A percentile compares a stretch with the other conserved stretches of the same genome.
Conservation (phyloP, 2,113 vertebrate species). For the Rhinoderma darwinii region DNA sequence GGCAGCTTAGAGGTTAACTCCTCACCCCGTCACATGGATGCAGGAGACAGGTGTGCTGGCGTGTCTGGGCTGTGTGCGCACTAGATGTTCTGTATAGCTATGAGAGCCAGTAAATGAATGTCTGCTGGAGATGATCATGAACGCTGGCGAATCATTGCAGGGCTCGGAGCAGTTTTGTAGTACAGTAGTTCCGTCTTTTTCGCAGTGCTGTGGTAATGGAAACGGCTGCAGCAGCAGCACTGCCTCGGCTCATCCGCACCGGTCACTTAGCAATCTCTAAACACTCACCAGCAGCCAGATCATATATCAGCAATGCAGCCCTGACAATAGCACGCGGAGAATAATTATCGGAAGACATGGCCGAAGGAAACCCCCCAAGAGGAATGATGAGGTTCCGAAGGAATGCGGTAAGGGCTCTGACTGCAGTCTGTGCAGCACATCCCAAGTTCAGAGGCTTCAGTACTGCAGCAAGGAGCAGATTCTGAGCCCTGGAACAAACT, state of each 20-base stretch:
- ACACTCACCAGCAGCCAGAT: constrained; percentile 61
- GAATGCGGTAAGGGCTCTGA: constrained; percentile 82
- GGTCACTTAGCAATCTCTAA: constrained; percentile 61
- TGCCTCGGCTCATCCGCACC: constrained; percentile 63
- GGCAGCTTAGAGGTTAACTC: constrained; percentile 34
- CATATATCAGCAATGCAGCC: constrained; percentile 64
- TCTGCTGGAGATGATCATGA: constrained; percentile 62
- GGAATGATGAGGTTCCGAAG: constrained; percentile 76
- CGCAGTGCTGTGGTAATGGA: constrained; percentile 66
- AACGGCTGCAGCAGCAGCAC: constrained; percentile 71
- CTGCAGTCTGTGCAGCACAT: constrained; percentile 66
- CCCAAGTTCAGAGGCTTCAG: constrained; percentile 72
- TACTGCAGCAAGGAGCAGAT: constrained; percentile 68
- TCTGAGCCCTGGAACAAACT: constrained; percentile 62
- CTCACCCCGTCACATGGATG: not conserved
- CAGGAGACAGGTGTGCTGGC: constrained; percentile 44
- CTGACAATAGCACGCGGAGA: constrained; percentile 63
- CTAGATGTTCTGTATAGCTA: constrained; percentile 26
- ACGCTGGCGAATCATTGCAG: constrained; percentile 48
- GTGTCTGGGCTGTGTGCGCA: constrained; percentile 15
- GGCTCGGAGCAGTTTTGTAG: constrained; percentile 42
- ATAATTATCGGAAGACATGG: constrained; percentile 74
- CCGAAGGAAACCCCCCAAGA: constrained; percentile 75
- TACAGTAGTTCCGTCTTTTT: constrained; percentile 59
- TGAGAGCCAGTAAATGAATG: constrained; percentile 51